Evolutionary conservation across 2,797 vertebrate species (phyloP).

Genomic region (Malurus leucopterus): DNA sequence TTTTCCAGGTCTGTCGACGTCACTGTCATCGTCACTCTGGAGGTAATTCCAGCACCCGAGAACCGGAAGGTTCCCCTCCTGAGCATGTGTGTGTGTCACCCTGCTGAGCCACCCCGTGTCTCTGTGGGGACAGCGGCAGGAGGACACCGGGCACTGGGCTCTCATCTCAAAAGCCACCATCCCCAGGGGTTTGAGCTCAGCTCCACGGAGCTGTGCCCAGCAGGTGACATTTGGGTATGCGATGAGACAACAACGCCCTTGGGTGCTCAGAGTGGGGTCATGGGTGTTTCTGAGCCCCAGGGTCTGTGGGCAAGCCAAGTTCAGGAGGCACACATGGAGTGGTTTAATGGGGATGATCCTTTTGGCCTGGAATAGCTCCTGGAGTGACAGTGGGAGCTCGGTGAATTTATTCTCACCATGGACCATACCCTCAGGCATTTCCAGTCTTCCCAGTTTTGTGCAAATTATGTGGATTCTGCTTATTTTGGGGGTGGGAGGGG

Average conservation of each 20-base stretch:
- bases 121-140: accelerated
- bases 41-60: neutral
- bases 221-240: accelerated
- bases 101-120: neutral
- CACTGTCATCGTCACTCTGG: neutral
- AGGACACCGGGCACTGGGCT: neutral
- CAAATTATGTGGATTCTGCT: neutral
- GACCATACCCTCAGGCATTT: accelerated
- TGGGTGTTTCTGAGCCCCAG: neutral
- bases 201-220: neutral
- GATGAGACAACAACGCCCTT: accelerated
- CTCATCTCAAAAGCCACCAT: accelerated
- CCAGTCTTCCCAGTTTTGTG: neutral
- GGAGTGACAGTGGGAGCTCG: accelerated
- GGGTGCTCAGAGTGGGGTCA: accelerated
- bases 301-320: accelerated
- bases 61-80: neutral
- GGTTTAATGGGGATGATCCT: neutral
- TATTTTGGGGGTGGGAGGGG: accelerated
- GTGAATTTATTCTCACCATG: neutral
- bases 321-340: accelerated
- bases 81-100: neutral
- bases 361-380: neutral
- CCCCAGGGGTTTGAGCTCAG: neutral
- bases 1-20: neutral